Base-by-base conservation (phyloP, 2,888 invertebrate species). In the Bellardia pandia region DNA sequence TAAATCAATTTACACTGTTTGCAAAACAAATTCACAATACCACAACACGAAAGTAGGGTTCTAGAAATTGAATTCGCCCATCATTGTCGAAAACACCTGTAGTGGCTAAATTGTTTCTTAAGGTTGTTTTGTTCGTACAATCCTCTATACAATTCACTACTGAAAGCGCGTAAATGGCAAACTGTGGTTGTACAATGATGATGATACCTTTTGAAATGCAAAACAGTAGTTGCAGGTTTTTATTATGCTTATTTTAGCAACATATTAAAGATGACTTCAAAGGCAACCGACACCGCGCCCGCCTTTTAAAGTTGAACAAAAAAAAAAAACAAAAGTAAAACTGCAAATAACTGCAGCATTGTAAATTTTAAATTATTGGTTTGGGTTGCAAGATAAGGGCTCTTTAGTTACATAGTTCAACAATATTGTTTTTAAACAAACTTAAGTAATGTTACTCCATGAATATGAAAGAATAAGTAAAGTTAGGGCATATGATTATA, bases 31-130 rank as follows among this genome's bases (percentile, higher is more conserved):
- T 71, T 62, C 45, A n/a, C 74, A 58, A 23, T n/a, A n/a, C 66
- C 42, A 16, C 79, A 64, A 3, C 69, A 62, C 13, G 30, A 53
- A n/a, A 7, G 1, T 30, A 11, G 0, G 13, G 30, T 13, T 45
- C 13, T 40, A 64, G 45, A 69, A 79, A 74, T 42, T 42, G n/a
- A 60, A 56, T 62, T 37, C n/a, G 48, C 37, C 13, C 3, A n/a
- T 74, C 66, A 51, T 33, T 16, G 71, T 76, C 58, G 37, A 79
- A 79, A 79, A 56, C 82, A 86, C 86, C 86, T 86, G 86, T 79
- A 82, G 83, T 76, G 82, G 48, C 66, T 37, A 81, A 75, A 82
- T 82, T 75, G 69, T 78, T 86, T 86, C 86, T 75, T 78, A 53
- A 78, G 68, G 72, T 58, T 62, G 23, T 60, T 60, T 33, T 13